phyloP scores from a whole-genome alignment of 2,113 vertebrate genomes.

The Saiga tatarica region DNA sequence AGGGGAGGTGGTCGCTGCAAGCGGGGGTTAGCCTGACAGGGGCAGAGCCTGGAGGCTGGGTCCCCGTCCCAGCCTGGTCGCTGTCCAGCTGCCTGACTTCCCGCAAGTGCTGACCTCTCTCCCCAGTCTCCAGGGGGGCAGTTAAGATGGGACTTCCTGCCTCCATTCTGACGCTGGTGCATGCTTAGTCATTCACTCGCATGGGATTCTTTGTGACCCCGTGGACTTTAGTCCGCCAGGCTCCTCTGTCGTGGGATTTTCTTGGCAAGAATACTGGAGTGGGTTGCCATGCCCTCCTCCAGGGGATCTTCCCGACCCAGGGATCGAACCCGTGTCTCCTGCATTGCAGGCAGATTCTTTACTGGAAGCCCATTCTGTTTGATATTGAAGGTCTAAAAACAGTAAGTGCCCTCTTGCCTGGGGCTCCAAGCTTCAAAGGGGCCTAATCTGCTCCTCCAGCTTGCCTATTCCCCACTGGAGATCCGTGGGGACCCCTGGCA shows the following conservation, averaged over 20 bases:
- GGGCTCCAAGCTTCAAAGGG: neutral
- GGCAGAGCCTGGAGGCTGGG: neutral
- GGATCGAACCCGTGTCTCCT: neutral
- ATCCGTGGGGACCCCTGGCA: fast-evolving
- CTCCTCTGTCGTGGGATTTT: neutral
- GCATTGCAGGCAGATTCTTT: neutral
- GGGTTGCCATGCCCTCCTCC: neutral
- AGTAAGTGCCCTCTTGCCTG: too few species aligned
- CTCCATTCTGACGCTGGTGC: neutral
- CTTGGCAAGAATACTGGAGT: neutral
- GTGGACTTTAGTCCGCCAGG: neutral
- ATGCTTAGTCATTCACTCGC: neutral
- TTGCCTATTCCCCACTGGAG: neutral
- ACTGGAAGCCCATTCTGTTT: neutral
- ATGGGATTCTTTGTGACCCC: neutral
- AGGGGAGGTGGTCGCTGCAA: neutral
- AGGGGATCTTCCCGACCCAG: neutral
- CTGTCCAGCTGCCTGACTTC: neutral
- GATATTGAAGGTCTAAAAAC: neutral
- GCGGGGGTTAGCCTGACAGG: neutral
- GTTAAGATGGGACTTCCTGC: neutral
- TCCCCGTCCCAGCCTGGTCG: neutral
- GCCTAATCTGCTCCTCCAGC: neutral
- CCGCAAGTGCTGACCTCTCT: neutral
- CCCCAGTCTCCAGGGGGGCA: neutral